These are phyloP conservation scores for Epinephelus moara DNA, from an alignment of 2,113 vertebrate genomes.

Conservation along the genomic window DNA sequence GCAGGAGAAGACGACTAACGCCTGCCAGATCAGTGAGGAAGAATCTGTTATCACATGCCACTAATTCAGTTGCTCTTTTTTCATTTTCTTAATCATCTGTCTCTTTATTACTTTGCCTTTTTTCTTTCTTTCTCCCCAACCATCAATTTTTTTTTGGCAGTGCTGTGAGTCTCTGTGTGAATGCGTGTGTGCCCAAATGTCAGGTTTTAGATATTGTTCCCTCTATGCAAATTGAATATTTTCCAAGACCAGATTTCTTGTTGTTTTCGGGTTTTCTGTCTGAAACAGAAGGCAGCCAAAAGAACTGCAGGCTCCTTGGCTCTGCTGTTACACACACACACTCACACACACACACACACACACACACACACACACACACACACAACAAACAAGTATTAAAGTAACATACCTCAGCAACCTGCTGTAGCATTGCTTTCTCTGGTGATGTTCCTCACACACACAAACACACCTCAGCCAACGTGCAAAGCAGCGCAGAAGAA, in stretches of 20 bases:
- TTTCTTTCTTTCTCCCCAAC: neutral
- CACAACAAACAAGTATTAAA: neutral
- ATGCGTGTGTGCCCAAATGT: neutral
- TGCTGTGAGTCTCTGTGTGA: neutral
- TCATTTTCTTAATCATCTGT: neutral
- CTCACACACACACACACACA: constrained; percentile 6
- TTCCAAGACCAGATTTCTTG: constrained; percentile 40
- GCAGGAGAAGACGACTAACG: constrained; percentile 23
- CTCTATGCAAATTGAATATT: constrained; percentile 41
- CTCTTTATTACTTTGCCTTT: constrained; percentile 16
- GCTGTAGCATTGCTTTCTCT: constrained; percentile 33
- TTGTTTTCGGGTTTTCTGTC: constrained; percentile 36
- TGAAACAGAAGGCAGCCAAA: constrained; percentile 42
- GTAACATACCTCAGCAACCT: constrained; percentile 19
- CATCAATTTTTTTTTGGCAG: constrained; percentile 23
- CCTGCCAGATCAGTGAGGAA: neutral
- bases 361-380: constrained; percentile 11
- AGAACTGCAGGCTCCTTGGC: constrained; percentile 51
- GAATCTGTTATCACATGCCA: constrained; percentile 31
- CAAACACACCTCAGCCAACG: constrained; percentile 32
- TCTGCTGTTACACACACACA: neutral
- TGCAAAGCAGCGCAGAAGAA: constrained; percentile 32
- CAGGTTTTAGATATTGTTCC: constrained; percentile 42
- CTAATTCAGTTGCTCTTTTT: constrained; percentile 29
- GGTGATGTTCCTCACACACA: constrained; percentile 29